phyloP scores from a whole-genome alignment of 2,113 vertebrate genomes.

The Puntigrus tetrazona region DNA sequence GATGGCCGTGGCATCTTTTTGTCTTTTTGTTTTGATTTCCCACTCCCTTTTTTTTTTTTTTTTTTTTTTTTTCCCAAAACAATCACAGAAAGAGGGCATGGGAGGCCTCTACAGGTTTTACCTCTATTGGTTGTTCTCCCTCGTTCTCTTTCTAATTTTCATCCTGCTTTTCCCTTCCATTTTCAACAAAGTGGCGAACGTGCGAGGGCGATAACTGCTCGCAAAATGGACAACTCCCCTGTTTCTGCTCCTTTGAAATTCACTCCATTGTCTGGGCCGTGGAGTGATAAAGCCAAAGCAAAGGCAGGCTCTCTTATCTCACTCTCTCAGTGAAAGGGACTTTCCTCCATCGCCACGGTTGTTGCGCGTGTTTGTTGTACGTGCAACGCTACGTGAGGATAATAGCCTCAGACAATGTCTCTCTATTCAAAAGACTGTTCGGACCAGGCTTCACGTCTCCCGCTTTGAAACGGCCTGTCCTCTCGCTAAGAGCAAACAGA shows the following conservation, averaged over 20 bases:
- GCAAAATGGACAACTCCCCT: conserved; percentile 56
- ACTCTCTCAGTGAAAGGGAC: conserved; percentile 54
- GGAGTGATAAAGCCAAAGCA: conserved; percentile 56
- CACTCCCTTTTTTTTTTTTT: conserved; percentile 25
- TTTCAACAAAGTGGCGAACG: conserved; percentile 42
- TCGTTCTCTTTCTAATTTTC: conserved; percentile 44
- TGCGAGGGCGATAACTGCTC: conserved; percentile 49
- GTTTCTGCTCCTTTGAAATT: conserved; percentile 57
- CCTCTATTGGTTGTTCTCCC: conserved; percentile 36
- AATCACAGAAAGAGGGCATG: conserved; percentile 41
- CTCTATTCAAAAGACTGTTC: conserved; percentile 54
- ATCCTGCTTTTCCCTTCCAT: conserved; percentile 34
- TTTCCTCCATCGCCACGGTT: conserved; percentile 45
- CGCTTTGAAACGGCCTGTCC: conserved; percentile 46
- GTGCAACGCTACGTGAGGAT: conserved; percentile 47
- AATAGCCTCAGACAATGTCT: conserved; percentile 59
- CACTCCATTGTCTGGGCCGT: conserved; percentile 52
- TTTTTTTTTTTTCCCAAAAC: too few relatives aligned
- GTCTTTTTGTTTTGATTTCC: conserved; percentile 46
- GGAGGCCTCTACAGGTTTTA: conserved; percentile 15
- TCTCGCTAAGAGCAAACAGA: conserved; percentile 43
- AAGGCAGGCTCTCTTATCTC: conserved; percentile 58
- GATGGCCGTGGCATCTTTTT: conserved; percentile 49
- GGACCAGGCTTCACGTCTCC: conserved; percentile 11
- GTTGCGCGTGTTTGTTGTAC: conserved; percentile 51